phyloP scores from a whole-genome alignment of 2,888 invertebrate species.

The Netelia inedita region DNA sequence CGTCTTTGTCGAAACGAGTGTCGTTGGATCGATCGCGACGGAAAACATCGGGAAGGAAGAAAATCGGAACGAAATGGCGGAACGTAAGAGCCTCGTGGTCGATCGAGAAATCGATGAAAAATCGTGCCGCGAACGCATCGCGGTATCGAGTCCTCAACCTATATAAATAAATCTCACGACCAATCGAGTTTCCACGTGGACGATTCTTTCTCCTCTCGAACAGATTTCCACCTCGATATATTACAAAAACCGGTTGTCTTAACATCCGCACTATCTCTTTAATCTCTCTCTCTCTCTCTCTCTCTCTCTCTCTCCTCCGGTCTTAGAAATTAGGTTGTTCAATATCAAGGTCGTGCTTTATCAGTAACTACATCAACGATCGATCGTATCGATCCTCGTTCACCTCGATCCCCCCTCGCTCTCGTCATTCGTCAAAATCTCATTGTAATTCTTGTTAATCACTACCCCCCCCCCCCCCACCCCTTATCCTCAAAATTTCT shows the following conservation, averaged over 20 bases:
- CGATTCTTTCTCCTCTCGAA: conserved; percentile 11
- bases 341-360: conserved; percentile 59
- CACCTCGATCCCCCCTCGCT: background rate
- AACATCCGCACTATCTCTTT: conserved; percentile 39
- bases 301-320: conserved; percentile 5
- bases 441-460: no score
- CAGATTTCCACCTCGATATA: conserved; percentile 50
- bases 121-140: conserved; percentile 1
- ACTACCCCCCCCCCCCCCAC: no score
- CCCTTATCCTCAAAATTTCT: background rate
- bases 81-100: background rate
- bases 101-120: conserved; percentile 5
- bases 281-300: conserved; percentile 8
- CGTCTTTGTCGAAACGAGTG: no score
- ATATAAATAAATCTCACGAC: background rate
- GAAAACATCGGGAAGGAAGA: no score
- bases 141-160: background rate
- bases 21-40: no score
- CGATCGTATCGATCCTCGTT: background rate
- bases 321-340: conserved; percentile 61
- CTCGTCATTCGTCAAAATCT: no score
- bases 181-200: conserved; percentile 38
- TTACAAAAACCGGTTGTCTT: conserved; percentile 56
- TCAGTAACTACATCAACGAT: background rate
- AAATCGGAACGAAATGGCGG: no score